Evolutionary conservation across 2,113 vertebrate genomes (phyloP), one percentile per base, ranked within the genome.

Genomic region (Ciconia stormi): DNA sequence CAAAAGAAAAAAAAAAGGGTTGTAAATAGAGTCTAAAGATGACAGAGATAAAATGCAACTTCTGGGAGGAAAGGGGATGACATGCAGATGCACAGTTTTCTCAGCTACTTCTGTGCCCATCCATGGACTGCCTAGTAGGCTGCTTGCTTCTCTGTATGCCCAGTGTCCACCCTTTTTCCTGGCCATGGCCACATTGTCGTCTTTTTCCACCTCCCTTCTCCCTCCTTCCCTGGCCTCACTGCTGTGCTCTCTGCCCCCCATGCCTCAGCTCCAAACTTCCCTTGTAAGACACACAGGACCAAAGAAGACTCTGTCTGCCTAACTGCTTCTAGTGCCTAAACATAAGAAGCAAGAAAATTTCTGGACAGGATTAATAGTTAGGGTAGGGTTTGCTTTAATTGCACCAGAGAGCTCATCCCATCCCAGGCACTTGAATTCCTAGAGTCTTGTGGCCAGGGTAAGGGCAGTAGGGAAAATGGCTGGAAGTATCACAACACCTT

Each of bases 161-260:
- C 14, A 27, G n/a, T 2, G 1, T 38, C 20, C 22, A 11, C 13
- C 4, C 11, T 14, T 34, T 47, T 66, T 73, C 22, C 17, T 61
- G 9, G 5, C 1, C 1, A 19, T 22, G 36, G 7, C 34, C 26
- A 56, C 13, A 61, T 4, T 5, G 2, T 27, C 2, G 5, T 42
- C 9, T 29, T 61, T 69, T 70, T 3, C 44, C 9, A 23, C 8
- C 6, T 47, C 16, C 13, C 23, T 87, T 73, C 34, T 38, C 3
- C 3, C 0, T 30, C 27, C 5, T 65, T 77, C 23, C 14, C 27
- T 36, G 34, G 16, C 13, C 32, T 88, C 27, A 19, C 5, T 44
- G 18, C 11, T 62, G 10, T 36, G 21, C 6, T 49, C 11, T 65
- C 29, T 52, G 36, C 2, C 4, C 7, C 6, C 4, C 3, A 34